Evolutionary conservation across 2,113 vertebrate species (phyloP), one percentile per base, ranked within the genome.

Genomic region (Cyprinus carpio): DNA sequence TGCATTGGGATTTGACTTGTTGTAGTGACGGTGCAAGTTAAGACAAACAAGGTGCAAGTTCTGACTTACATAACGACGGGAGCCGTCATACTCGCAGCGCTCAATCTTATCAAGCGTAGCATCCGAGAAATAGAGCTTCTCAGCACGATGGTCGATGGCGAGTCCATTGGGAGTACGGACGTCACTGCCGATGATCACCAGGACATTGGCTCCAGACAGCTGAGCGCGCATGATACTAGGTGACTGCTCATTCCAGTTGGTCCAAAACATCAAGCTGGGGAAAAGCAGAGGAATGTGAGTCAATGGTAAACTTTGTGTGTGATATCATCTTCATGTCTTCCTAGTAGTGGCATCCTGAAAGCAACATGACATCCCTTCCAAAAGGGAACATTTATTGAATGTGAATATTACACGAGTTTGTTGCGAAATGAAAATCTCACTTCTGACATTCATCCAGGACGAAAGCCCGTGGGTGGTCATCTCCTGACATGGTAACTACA

Each of bases 191-290:
- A 99, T 98, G 91, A 99, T 98, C 43, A 97, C 96, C 67, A 99
- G 91, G 75, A 98, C 96, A 0, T 99, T 99, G 89, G 95, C 90
- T 0, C 98, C 98, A 0, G 94, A 92, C 56, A 99, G 95, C 0
- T 97, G 96, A n/a, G 98, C 95, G 0, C 98, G 94, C 98, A 99
- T 99, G 93, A 99, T 99, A 90, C 98, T 99, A 75, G 98, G 98
- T 84, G 96, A 96, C 91, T 97, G 97, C 91, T 99, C 98, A 0
- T 99, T 99, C 98, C 98, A 99, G 93, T 99, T 99, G 89, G 98
- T 99, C 98, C 98, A 99, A 93, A 99, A 99, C 98, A 97, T 97
- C 88, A 97, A 84, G 87, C 96, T 97, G 83, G 8, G 69, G 86
- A 69, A 43, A 4, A 34, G 13, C 10, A 84, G 29, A 72, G 25